Evolutionary conservation across 2,888 invertebrate genomes (phyloP), one percentile per base, ranked within the genome.

Genomic region (Smittia sp.): DNA sequence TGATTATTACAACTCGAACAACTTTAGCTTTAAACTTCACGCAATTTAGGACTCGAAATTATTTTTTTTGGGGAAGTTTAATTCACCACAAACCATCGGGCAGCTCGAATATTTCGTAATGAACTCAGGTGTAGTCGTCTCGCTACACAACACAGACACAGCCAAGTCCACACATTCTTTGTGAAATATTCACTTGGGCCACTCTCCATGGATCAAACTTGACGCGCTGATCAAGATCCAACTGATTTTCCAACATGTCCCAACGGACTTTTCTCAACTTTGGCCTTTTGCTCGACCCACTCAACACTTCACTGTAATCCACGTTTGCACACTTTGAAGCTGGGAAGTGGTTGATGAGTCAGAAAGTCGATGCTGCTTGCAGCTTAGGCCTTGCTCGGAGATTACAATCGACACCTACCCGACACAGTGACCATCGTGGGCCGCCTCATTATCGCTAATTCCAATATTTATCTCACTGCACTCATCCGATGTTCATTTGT

Each of bases 121-220:
- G 13, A 46, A 6, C 52, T 72, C 72, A 72, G 72, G 72, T 72
- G 72, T 72, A 62, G 52, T 11, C 15, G 38, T 25, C n/a, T n/a
- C 6, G 7, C 9, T 39, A 62, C 58, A 72, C 72, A 70, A 58
- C 58, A 62, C 72, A 32, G 22, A 58, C 39, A 72, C 72, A 38
- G 27, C 20, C 9, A n/a, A n/a, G 11, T 20, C 20, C 1, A 27
- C 38, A 72, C 58, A 72, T 72, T 72, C 72, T 72, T 72, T 72
- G 72, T 72, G 72, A 72, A 72, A 72, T 72, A 24, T 62, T 58
- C 58, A 62, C 58, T 38, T 58, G 6, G 58, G 63, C 27, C 63
- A 63, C 63, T 58, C 22, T 63, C 27, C 27, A n/a, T 63, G 25
- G 27, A 27, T 63, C 63, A 27, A 1, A n/a, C 27, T 63, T 63